Base-by-base conservation (phyloP, 2,113 vertebrate species). In the Anhinga anhinga region DNA sequence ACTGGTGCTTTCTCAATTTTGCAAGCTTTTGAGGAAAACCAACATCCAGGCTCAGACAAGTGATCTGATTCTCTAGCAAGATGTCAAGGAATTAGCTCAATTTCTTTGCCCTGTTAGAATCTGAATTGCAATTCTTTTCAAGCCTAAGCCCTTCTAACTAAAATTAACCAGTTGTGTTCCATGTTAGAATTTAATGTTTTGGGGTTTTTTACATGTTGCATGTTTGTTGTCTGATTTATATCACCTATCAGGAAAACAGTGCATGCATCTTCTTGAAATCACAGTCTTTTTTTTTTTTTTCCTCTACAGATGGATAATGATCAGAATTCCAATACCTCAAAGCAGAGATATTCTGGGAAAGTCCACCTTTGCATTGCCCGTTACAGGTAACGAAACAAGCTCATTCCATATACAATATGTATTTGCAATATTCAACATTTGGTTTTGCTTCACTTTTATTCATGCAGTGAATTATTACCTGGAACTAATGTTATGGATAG, bases 321-420 rank as follows among this genome's bases (percentile, higher is more conserved):
- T 96, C 98, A 97, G 80, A 98, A 98, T 92, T 98, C 98, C 82
- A 99, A 97, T 88, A 98, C 99, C 95, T 98, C 99, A 91, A 99
- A 99, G 98, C 98, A 98, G 82, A 99, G 98, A 97, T 99, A 99
- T 97, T 99, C 99, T 58, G 99, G 99, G 91, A 99, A 99, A 94
- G 99, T 99, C 86, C 99, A 99, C 91, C 98, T 99, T 97, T 99
- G 99, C 88, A 98, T 99, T 17, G 99, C 99, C 84, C 99, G 99
- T 44, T 99, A 99, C 45, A 99, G 99, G 99, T 99, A 97, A 95
- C 55, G 5, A 36, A 0, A 3, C 10, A 20, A 17, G 10, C 30
- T 50, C 3, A 0, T 71, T 22, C 2, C 44, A 65, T 50, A 4
- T 5, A 0, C 2, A 21, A 9, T 6, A 9, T 5, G 3, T 26